Evolutionary conservation across 1,140 invertebrate genomes (phyloP), one percentile per base, ranked within the genome.

Genomic region (Camponotus pennsylvanicus): DNA sequence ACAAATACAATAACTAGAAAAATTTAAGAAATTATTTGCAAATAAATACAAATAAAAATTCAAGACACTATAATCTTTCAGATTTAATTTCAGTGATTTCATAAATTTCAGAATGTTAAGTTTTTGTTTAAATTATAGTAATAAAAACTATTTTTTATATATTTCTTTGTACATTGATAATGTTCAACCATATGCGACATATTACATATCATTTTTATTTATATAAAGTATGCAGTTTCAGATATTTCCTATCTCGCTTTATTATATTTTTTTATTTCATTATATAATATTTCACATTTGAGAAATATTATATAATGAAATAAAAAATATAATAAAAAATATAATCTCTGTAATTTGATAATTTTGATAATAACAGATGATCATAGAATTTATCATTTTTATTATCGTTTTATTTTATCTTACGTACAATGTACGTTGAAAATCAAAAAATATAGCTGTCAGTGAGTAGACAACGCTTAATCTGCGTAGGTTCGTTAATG

Each of bases 401-500:
- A 32, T 8, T 40, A 13, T 49, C 5, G 21, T n/a, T 40, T 52
- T 69, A 45, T 49, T 21, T 42, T 45, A 21, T 13, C 49, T 45
- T 27, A 42, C 15, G 2, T 49, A 52, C 32, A 40, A 61, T 8
- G 34, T 6, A 8, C 32, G 27, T 18, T n/a, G 34, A n/a, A 55
- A 52, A 42, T 3, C 37, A 18, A n/a, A 15, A 27, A 49, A 15
- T 15, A 1, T 15, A 27, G 7, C 37, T 64, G 59, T 63, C 59
- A 64, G 61, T 42, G 9, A 45, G 15, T 52, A 34, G 34, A 45
- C 13, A n/a, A 52, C n/a, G 6, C 8, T 45, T 73, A 59, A 73
- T 71, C 6, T 37, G 15, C 64, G 40, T 85, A 88, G 40, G 86
- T 78, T 88, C 71, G 66, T 85, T 89, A 89, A 89, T 52, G 52